Base-by-base conservation (phyloP, 53 echinoderm and acorn worm genomes). In the Crossaster papposus region DNA sequence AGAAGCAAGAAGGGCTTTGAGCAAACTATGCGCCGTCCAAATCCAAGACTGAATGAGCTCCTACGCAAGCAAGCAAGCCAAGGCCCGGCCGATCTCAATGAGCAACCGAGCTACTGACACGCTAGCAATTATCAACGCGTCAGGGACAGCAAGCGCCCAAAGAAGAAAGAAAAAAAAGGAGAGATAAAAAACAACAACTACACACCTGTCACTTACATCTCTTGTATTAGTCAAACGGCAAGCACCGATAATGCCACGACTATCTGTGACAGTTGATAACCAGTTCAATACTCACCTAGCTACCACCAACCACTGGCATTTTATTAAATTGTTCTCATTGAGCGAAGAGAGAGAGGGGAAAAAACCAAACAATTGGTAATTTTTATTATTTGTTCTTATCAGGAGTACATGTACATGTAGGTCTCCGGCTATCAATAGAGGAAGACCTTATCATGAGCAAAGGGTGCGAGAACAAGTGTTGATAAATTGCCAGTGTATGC, bases 401-500 rank as follows among this genome's bases (percentile, higher is more conserved):
- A 83, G 18, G 64, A 70, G 53, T n/a, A n/a, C n/a, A n/a, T n/a
- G n/a, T n/a, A n/a, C n/a, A n/a, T n/a, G n/a, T 11, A 51, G 70
- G 13, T 10, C 73, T 74, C 72, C 15, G 73, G 72, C 58, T 72
- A 18, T 72, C 85, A 85, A 72, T 72, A 12, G 73, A 73, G 72
- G 34, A 82, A 54, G 68, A 65, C 70, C 70, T 78, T 78, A 78
- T 78, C 78, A 14, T 34, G 26, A 36, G 24, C 9, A 4, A 28
- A 11, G n/a, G 22, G 68, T 23, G 55, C 7, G 81, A 58, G 80
- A 53, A 34, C 72, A 33, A 85, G 85, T 85, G 85, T 85, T 85
- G 85, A 85, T 85, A 85, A 85, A 85, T 85, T 85, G 72, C 73
- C 54, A 9, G 74, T 36, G n/a, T n/a, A n/a, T n/a, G n/a, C n/a